Conservation (phyloP, 1,140 invertebrate species). For the Patella vulgata region DNA sequence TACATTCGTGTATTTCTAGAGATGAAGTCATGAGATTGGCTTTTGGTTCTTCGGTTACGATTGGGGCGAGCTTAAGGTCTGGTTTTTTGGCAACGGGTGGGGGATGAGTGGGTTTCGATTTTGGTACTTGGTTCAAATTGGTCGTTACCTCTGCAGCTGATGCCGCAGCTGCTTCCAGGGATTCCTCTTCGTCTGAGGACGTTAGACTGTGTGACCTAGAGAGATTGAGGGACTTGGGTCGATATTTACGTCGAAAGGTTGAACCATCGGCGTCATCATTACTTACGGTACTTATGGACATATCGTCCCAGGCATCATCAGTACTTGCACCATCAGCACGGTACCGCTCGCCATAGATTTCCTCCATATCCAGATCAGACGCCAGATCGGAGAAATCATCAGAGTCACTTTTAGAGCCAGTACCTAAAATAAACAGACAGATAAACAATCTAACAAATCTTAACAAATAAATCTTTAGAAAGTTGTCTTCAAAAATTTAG, state of each 20-base stretch:
- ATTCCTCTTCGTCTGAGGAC: slow-evolving; percentile 56
- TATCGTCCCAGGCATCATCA: slow-evolving; percentile 45
- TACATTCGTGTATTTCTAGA: slow-evolving; percentile 2
- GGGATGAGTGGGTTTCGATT: too few species aligned
- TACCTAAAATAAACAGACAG: slow-evolving; percentile 24
- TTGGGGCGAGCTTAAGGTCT: too few species aligned
- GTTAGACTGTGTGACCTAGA: slow-evolving; percentile 54
- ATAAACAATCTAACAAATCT: neutral
- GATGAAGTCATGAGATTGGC: too few species aligned
- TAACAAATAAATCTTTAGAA: neutral
- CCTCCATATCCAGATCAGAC: slow-evolving; percentile 38
- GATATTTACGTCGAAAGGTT: slow-evolving; percentile 46
- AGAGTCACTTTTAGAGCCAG: slow-evolving; percentile 40
- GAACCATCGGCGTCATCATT: slow-evolving; percentile 38
- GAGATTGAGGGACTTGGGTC: slow-evolving; percentile 55
- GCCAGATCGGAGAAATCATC: slow-evolving; percentile 41
- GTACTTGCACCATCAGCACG: slow-evolving; percentile 52
- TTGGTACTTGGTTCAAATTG: too few species aligned
- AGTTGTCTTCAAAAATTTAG: neutral
- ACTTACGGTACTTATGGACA: slow-evolving; percentile 48
- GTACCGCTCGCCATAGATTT: slow-evolving; percentile 63
- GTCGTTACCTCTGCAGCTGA: neutral
- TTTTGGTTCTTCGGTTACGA: too few species aligned
- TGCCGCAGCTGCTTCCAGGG: slow-evolving; percentile 11
- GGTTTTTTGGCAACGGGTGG: too few species aligned